These are phyloP conservation scores for Thamnophis sirtalis DNA, from an alignment of 2,113 vertebrate genomes.

Conservation along the genomic window DNA sequence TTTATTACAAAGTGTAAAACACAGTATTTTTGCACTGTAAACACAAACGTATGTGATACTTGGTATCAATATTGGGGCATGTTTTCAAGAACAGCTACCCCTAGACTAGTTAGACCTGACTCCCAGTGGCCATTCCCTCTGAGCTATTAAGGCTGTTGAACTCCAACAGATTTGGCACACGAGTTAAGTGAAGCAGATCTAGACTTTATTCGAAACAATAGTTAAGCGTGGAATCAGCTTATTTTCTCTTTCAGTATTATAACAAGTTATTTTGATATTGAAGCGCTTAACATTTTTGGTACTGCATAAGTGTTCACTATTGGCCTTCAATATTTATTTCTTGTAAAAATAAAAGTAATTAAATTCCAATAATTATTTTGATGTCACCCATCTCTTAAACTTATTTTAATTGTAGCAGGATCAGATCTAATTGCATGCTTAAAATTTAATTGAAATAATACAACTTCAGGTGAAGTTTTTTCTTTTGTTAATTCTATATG, in stretches of 20 bases:
- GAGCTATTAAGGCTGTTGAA: neutral
- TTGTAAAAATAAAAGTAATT: neutral
- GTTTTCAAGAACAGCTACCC: neutral
- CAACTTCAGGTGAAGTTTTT: neutral
- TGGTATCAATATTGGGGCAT: neutral
- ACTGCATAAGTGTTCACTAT: neutral
- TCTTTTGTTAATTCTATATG: neutral
- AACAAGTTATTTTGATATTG: neutral
- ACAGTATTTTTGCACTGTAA: neutral
- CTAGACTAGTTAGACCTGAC: neutral
- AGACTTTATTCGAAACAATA: neutral
- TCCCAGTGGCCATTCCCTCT: neutral
- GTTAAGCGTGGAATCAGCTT: neutral
- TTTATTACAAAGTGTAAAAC: neutral
- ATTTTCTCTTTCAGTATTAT: neutral
- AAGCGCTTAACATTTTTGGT: conserved; percentile 11
- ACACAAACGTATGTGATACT: neutral
- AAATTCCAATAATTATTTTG: neutral
- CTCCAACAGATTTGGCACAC: neutral
- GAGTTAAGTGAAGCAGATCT: neutral
- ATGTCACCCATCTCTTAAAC: neutral
- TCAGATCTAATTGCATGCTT: neutral
- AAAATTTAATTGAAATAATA: neutral
- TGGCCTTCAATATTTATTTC: neutral
- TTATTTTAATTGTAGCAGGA: neutral